These are phyloP conservation scores for Protobothrops flavoviridis DNA, from an alignment of 2,113 vertebrate species.

Conservation along the genomic window DNA sequence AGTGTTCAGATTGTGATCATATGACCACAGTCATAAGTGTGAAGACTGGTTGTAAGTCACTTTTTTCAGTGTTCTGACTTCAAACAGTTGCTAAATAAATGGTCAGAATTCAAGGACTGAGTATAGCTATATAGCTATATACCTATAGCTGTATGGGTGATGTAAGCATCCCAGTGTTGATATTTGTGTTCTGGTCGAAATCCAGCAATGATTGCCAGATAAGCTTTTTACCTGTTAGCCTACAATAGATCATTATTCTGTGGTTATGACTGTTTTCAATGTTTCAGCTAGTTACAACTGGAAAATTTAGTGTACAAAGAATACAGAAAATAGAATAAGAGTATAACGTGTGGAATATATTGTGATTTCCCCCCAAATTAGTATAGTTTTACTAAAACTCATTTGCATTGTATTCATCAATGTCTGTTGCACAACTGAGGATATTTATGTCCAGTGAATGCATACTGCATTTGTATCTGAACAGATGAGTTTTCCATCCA, in stretches of 20 bases:
- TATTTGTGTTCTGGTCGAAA: neutral
- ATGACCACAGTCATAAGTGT: too few species aligned
- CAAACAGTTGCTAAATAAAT: too few species aligned
- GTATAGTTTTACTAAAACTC: neutral
- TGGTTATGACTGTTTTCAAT: neutral
- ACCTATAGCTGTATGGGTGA: neutral
- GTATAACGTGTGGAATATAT: neutral
- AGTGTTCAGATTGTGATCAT: too few species aligned
- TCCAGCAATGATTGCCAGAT: neutral
- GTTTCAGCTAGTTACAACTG: neutral
- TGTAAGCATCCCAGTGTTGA: neutral
- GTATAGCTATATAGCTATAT: too few species aligned
- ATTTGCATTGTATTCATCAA: neutral
- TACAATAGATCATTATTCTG: neutral
- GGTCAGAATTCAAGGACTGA: too few species aligned
- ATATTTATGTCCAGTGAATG: neutral
- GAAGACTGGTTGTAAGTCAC: too few species aligned
- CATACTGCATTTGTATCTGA: neutral
- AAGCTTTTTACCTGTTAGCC: neutral
- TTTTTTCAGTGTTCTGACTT: too few species aligned
- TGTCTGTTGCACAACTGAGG: neutral
- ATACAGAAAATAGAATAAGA: neutral
- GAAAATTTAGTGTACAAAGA: neutral
- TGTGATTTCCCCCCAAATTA: neutral
- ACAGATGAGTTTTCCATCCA: neutral